phyloP scores from a whole-genome alignment of 1,140 invertebrate species.

The Popillia japonica region DNA sequence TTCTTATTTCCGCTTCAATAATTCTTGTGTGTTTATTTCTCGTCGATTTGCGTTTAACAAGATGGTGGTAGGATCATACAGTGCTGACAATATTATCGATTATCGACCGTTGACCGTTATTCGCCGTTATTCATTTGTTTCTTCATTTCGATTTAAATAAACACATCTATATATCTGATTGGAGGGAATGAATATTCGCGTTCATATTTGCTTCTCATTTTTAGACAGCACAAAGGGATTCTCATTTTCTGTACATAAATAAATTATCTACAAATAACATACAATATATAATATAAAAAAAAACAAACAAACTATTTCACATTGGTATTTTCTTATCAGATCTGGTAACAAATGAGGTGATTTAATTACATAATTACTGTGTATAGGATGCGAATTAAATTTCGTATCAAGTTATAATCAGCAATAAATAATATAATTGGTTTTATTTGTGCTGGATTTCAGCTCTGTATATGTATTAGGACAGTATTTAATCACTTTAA shows the following conservation, averaged over 20 bases:
- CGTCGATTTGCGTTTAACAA: background rate
- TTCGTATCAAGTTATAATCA: background rate
- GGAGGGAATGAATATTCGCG: slow-evolving; percentile 28
- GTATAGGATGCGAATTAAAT: background rate
- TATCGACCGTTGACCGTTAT: background rate
- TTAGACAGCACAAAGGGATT: slow-evolving; percentile 18
- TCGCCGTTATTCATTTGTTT: background rate
- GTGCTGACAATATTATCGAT: slow-evolving; percentile 25
- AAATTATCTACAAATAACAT: slow-evolving; percentile 37
- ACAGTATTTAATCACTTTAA: no score
- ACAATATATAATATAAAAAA: slow-evolving; percentile 19
- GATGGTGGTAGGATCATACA: slow-evolving; percentile 32
- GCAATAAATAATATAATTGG: background rate
- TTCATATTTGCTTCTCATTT: background rate
- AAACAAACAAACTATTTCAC: slow-evolving; percentile 38
- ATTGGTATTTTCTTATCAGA: slow-evolving; percentile 51
- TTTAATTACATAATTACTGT: slow-evolving; percentile 22
- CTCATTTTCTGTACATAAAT: slow-evolving; percentile 18
- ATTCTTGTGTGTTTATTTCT: slow-evolving; percentile 8
- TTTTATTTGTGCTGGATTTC: background rate
- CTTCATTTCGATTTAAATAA: slow-evolving; percentile 16
- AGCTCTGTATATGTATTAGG: no score
- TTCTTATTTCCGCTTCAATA: background rate
- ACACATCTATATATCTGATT: slow-evolving; percentile 16
- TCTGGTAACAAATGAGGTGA: slow-evolving; percentile 56